Base-by-base conservation (phyloP, 2,797 vertebrate species). In the Sebastes iracundus region DNA sequence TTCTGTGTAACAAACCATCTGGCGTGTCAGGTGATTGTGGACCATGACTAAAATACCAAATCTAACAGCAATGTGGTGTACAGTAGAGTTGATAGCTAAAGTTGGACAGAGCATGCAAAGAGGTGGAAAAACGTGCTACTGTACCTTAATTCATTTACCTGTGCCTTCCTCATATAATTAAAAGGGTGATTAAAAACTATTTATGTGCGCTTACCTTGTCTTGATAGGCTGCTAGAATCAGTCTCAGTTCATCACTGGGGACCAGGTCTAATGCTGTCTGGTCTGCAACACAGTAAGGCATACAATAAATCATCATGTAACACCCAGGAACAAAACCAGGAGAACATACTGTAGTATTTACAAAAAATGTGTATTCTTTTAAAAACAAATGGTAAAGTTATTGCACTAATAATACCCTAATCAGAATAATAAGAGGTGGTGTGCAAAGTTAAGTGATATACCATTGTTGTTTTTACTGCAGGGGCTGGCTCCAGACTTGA, bases 211-310 rank as follows among this genome's bases (percentile, higher is more conserved):
- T 79, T 71, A 95, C 95, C 90, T 97, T 97, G 79, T 89, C 92
- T 82, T 93, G 85, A 95, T 95, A 96, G 52, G 93, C 94, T 86
- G 90, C 84, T 69, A 99, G 93, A 79, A 97, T 90, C 35, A 92
- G 93, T 69, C 96, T 97, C 88, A 98, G 96, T 93, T 97, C 97
- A 74, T 95, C 91, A 80, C 93, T 95, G 46, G 95, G 94, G 53
- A 95, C 96, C 84, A 98, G 93, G 83, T 97, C 97, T 84, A 97
- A 73, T 1, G 96, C 93, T 0, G 95, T 97, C 91, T 98, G 97
- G 87, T 95, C 98, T 98, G 94, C 28, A 92, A 86, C 18, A 91
- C 35, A 81, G 65, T 20, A 56, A 74, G 7, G 7, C 66, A 65
- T 16, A 23, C 9, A 78, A 73, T 25, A 49, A 62, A 52, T 42